A percentile compares a stretch with the other conserved stretches of the same genome.
Evolutionary conservation across 2,797 vertebrate genomes (phyloP).

Genomic region (Setipinna tenuifilis): DNA sequence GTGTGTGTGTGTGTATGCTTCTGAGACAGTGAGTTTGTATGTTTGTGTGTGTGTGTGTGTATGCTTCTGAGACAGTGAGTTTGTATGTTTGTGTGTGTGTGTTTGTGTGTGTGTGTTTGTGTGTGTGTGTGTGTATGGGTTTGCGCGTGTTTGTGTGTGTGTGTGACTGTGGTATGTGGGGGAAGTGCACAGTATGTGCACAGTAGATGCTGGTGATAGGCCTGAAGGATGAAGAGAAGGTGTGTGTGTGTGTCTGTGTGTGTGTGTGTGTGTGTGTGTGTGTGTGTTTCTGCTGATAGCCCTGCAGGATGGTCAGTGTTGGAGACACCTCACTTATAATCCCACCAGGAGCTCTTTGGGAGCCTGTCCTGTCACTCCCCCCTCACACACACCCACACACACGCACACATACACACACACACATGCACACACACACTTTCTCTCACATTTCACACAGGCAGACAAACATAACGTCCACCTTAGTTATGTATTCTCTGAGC

Average conservation of each 20-base stretch:
- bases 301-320: conserved; percentile 6
- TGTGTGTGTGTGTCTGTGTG: no score
- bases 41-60: no score
- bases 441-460: background rate
- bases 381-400: conserved; percentile 13
- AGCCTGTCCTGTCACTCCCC: conserved; percentile 26
- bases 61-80: no score
- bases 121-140: conserved; percentile 19
- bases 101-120: conserved; percentile 23
- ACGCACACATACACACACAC: conserved; percentile 16
- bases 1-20: no score
- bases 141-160: background rate
- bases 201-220: conserved; percentile 1
- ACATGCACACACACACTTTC: conserved; percentile 5
- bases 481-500: no score
- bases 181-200: background rate
- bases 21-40: no score
- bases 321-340: conserved; percentile 9
- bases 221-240: no score
- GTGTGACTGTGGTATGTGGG: background rate
- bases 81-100: conserved; percentile 15
- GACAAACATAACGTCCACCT: conserved; percentile 17
- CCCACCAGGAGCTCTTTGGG: background rate
- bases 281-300: no score
- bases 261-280: no score